phyloP scores from a whole-genome alignment of 2,888 invertebrate species.

The Cataglyphis rosenhaueri region DNA sequence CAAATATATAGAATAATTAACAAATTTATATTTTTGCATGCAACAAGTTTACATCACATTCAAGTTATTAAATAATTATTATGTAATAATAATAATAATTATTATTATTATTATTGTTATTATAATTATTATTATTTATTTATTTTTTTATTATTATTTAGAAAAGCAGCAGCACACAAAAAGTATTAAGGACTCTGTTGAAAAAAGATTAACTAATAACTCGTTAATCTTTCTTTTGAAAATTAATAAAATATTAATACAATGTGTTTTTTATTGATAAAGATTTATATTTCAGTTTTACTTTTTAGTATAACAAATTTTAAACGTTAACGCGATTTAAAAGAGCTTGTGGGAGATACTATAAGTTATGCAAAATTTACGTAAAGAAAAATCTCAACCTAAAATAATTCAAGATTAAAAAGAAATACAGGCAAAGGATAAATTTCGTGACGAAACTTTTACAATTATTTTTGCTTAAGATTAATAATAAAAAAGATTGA shows the following conservation, averaged over 20 bases:
- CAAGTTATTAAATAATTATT: not conserved
- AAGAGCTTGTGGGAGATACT: not conserved
- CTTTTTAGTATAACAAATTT: not conserved
- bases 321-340: not conserved
- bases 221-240: not conserved
- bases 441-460: not conserved
- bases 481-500: not conserved
- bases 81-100: no score
- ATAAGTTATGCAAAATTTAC: not conserved
- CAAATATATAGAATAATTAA: slow-evolving; percentile 23
- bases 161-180: not conserved
- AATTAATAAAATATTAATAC: not conserved
- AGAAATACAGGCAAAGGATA: not conserved
- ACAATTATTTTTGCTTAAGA: not conserved
- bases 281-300: not conserved
- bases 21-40: not conserved
- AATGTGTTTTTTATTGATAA: not conserved
- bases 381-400: not conserved
- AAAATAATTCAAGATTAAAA: not conserved
- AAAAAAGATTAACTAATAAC: not conserved
- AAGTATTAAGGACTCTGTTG: not conserved
- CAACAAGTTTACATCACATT: not conserved
- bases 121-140: no score
- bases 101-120: no score
- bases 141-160: no score